Base-by-base conservation (phyloP, 2,888 invertebrate species). In the Cancer borealis region DNA sequence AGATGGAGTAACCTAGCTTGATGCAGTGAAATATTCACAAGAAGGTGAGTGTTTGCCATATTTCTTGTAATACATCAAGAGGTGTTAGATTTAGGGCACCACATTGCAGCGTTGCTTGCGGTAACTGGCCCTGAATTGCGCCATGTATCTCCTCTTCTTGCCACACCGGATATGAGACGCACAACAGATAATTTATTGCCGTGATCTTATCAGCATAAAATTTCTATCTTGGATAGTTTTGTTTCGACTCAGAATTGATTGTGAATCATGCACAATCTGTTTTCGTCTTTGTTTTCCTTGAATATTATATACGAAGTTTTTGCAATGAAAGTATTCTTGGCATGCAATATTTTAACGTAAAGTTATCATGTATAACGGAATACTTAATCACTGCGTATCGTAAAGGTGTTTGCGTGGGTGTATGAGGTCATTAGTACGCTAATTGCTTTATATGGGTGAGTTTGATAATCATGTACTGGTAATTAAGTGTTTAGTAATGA, bases 121-220 rank as follows among this genome's bases (percentile, higher is more conserved):
- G 79, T 79, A 79, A 79, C 79, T 26, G 79, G 79, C 66, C 30
- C 30, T 30, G 79, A 79, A 30, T 79, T 30, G 79, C 79, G 79
- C 79, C 79, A 30, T 79, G 79, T 8, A 30, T 79, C 79, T 30
- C 79, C 66, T 21, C n/a, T 21, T 0, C 26, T 21, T 26, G 30
- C 12, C 8, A 12, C 54, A 54, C 54, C 54, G 12, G 30, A 79
- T 30, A 30, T 30, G 30, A 79, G 79, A 30, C 79, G 79, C 79
- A 79, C 30, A 79, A 79, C 79, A 12, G 30, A 79, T 6, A 30
- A 79, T 79, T 79, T 79, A 30, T 79, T 30, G 30, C 66, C 66
- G 30, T 79, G 79, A 30, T 79, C 79, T 30, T 79, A 79, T 79
- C 79, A 30, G 79, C 79, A 79, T 79, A 79, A 79, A 79, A 79